Evolutionary conservation across 2,888 invertebrate genomes (phyloP).

Genomic region (Macrophya alboannulata): DNA sequence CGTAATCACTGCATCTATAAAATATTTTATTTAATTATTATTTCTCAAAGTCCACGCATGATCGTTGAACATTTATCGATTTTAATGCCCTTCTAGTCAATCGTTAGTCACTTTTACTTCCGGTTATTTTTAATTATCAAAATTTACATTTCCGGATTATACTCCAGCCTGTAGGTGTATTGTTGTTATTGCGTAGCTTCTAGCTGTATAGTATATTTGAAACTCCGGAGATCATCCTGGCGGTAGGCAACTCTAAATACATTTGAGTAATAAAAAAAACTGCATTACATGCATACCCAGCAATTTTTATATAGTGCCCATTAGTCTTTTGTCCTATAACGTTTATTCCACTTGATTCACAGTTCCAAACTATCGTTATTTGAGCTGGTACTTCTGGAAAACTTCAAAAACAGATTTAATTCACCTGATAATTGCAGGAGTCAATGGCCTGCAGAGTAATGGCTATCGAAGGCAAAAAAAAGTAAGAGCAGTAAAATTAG

Average conservation of each 20-base stretch:
- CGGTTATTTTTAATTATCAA: neutral
- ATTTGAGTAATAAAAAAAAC: neutral
- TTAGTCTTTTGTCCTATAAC: too few species aligned
- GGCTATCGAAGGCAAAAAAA: neutral
- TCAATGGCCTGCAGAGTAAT: neutral
- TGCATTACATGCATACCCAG: too few species aligned
- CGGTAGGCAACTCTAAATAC: slow-evolving; percentile 10
- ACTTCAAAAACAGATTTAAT: neutral
- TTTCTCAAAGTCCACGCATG: neutral
- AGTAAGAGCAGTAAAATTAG: too few species aligned
- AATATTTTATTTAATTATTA: neutral
- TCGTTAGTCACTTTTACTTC: neutral
- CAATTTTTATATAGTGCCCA: too few species aligned
- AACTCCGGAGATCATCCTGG: neutral
- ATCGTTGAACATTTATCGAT: neutral
- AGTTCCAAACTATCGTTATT: too few species aligned
- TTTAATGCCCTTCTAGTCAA: neutral
- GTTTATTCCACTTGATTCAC: too few species aligned
- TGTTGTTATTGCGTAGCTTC: too few species aligned
- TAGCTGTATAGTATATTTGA: too few species aligned
- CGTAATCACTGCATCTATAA: neutral
- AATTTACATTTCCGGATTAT: neutral
- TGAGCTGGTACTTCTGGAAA: too few species aligned
- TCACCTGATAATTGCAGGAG: neutral
- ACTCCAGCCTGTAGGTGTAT: neutral